Conservation (phyloP, 1,140 invertebrate genomes). For the Drosophila obscura region DNA sequence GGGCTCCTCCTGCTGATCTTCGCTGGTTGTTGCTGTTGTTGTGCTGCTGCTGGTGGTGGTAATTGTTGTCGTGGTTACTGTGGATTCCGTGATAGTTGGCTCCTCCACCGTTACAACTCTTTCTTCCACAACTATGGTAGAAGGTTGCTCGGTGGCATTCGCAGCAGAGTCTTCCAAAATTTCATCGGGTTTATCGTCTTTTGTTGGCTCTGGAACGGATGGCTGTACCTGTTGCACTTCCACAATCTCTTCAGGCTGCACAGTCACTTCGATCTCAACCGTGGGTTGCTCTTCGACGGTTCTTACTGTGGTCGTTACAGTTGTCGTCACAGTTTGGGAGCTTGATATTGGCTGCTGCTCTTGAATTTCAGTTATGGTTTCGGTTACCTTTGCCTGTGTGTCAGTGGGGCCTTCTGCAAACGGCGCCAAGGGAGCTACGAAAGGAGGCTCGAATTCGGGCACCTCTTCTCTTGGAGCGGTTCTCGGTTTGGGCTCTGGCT, state of each 20-base stretch:
- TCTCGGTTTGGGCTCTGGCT: slow-evolving; percentile 57
- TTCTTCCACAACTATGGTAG: slow-evolving; percentile 33
- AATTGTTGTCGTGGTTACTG: slow-evolving; percentile 54
- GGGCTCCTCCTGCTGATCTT: slow-evolving; percentile 10
- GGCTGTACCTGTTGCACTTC: slow-evolving; percentile 24
- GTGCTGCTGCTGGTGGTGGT: slow-evolving; percentile 33
- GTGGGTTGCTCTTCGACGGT: slow-evolving; percentile 29
- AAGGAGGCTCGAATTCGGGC: slow-evolving; percentile 51
- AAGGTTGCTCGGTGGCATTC: neutral
- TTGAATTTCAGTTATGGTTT: slow-evolving; percentile 37
- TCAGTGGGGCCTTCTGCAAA: slow-evolving; percentile 25
- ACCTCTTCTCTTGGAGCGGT: slow-evolving; percentile 26
- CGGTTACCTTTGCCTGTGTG: slow-evolving; percentile 25
- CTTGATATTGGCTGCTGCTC: slow-evolving; percentile 19
- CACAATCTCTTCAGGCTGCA: slow-evolving; percentile 16
- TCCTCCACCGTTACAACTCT: slow-evolving; percentile 49
- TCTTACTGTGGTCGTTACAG: slow-evolving; percentile 46
- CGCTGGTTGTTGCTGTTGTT: slow-evolving; percentile 41
- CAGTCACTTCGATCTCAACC: slow-evolving; percentile 19
- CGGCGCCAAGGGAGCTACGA: slow-evolving; percentile 54
- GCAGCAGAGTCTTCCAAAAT: neutral
- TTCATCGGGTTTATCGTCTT: slow-evolving; percentile 9
- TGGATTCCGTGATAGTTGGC: slow-evolving; percentile 50
- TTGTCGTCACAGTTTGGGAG: slow-evolving; percentile 47
- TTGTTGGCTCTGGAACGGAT: slow-evolving; percentile 12